Percentiles rank a stretch among this genome's conserved stretches.
These are phyloP conservation scores for Popillia japonica DNA, from an alignment of 1,140 invertebrate genomes.

Conservation along the genomic window DNA sequence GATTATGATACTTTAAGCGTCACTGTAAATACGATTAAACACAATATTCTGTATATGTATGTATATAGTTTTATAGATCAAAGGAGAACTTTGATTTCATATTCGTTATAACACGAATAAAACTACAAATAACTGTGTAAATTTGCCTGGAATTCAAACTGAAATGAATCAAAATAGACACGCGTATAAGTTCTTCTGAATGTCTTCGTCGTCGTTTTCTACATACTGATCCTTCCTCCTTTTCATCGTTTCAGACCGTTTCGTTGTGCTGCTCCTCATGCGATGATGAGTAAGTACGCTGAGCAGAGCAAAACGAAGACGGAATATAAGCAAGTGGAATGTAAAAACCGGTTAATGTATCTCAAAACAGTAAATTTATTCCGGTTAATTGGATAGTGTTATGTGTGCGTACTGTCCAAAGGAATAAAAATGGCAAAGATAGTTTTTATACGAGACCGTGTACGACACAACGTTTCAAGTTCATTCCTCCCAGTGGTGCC, in stretches of 20 bases:
- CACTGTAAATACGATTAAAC: too few relatives aligned
- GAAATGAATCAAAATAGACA: too few relatives aligned
- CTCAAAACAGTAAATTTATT: constrained; percentile 34
- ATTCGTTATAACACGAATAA: too few relatives aligned
- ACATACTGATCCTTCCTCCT: not conserved
- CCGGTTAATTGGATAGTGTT: constrained; percentile 34
- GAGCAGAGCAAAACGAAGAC: not conserved
- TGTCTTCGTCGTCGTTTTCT: too few relatives aligned
- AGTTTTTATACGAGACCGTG: not conserved
- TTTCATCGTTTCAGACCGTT: not conserved
- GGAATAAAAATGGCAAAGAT: constrained; percentile 22
- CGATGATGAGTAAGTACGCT: not conserved
- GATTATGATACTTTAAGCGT: too few relatives aligned
- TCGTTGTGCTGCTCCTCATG: not conserved
- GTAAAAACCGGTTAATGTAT: constrained; percentile 34
- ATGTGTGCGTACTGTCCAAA: constrained; percentile 25
- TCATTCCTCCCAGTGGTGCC: not conserved
- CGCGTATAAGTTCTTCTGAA: too few relatives aligned
- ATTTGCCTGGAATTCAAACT: too few relatives aligned
- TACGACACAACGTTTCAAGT: constrained; percentile 8
- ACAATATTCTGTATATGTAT: too few relatives aligned
- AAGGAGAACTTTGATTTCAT: too few relatives aligned
- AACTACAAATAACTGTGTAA: too few relatives aligned
- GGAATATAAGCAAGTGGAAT: not conserved
- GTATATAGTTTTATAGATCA: too few relatives aligned